Conservation (phyloP, 2,113 vertebrate genomes). For the Pardalotus punctatus region DNA sequence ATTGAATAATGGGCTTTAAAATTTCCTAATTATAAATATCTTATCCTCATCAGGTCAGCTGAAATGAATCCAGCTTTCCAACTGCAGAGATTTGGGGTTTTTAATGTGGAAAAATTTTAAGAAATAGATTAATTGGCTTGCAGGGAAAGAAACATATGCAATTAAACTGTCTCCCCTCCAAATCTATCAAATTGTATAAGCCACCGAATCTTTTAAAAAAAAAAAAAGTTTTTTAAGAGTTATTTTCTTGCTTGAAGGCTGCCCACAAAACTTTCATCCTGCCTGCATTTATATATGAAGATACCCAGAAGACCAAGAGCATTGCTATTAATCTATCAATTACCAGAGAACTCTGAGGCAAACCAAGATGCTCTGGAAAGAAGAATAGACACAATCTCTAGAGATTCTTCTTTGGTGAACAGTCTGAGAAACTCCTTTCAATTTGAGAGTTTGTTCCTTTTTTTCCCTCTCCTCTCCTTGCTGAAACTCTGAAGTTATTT, state of each 20-base stretch:
- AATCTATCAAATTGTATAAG: background rate
- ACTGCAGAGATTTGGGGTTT: fast-evolving
- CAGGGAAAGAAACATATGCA: background rate
- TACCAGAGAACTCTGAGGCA: background rate
- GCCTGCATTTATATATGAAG: background rate
- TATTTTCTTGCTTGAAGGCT: background rate
- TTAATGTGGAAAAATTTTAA: background rate
- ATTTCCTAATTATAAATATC: background rate
- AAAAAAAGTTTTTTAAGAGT: background rate
- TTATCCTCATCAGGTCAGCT: background rate
- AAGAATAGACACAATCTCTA: background rate
- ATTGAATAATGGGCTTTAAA: background rate
- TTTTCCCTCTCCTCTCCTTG: background rate
- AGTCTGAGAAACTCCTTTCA: background rate
- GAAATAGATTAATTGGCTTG: background rate
- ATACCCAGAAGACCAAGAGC: background rate
- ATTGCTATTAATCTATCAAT: background rate
- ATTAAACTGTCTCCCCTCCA: background rate
- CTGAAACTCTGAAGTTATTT: background rate
- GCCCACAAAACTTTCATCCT: background rate
- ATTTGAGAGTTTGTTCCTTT: background rate
- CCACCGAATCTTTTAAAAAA: background rate
- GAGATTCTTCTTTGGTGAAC: background rate
- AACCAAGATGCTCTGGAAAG: background rate
- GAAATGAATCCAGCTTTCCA: background rate